Percentiles rank a stretch among this genome's conserved stretches.
These are phyloP conservation scores for Trididemnum clinides DNA, from an alignment of 23 tunicate genomes.

Conservation along the genomic window DNA sequence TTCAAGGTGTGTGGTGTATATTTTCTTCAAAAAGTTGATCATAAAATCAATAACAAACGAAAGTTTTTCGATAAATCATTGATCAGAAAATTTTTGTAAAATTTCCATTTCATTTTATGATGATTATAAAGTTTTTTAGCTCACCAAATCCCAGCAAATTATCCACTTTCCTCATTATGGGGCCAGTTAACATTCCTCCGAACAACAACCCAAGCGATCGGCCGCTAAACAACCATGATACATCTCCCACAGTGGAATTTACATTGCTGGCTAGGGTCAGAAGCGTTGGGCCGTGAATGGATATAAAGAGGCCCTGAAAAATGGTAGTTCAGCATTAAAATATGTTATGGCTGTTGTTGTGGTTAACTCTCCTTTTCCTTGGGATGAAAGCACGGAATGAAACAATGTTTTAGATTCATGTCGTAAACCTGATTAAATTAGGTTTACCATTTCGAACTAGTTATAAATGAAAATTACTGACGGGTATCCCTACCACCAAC, in stretches of 20 bases:
- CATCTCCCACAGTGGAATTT: slow-evolving; percentile 54
- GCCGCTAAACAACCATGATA: slow-evolving; percentile 90
- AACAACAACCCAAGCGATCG: slow-evolving; percentile 80
- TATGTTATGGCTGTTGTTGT: neutral
- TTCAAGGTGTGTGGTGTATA: no score
- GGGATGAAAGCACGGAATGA: neutral
- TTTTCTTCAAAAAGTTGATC: no score
- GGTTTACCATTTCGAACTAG: no score
- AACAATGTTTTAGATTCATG: no score
- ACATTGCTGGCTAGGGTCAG: slow-evolving; percentile 88
- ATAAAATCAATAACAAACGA: no score
- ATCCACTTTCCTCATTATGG: slow-evolving; percentile 62
- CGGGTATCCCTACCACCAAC: no score
- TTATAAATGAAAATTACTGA: no score
- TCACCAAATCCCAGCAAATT: slow-evolving; percentile 75
- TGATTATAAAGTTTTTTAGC: no score
- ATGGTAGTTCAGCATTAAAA: neutral
- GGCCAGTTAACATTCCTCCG: slow-evolving; percentile 88
- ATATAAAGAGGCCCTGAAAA: slow-evolving; percentile 90
- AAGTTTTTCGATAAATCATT: no score
- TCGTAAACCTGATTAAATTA: no score
- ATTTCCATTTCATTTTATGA: no score
- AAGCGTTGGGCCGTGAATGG: slow-evolving; percentile 95
- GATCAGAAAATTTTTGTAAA: no score
- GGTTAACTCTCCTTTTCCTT: neutral